Evolutionary conservation across 2,888 invertebrate species (phyloP).

Genomic region (Sthenelais limicola): DNA sequence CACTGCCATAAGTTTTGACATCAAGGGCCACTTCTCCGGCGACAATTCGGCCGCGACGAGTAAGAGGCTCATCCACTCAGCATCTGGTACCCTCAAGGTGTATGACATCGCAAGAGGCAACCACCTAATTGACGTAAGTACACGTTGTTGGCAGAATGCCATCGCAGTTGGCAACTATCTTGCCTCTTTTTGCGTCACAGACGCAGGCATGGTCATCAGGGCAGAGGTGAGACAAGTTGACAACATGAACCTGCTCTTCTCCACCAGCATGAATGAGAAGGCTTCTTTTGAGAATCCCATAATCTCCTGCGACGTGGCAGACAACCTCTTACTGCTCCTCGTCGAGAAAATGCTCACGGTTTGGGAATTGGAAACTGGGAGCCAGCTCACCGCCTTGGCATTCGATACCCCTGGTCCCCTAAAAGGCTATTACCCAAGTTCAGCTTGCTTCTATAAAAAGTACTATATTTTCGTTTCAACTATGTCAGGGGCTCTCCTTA

Average conservation of each 20-base stretch:
- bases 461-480: constrained; percentile 11
- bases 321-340: constrained; percentile 11
- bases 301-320: neutral
- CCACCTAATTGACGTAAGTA: neutral
- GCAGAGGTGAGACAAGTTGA: constrained; percentile 5
- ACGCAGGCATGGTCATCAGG: neutral
- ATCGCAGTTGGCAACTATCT: constrained; percentile 6
- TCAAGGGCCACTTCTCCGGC: neutral
- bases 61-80: neutral
- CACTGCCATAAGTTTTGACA: constrained; percentile 4
- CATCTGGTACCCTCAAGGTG: neutral
- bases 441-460: constrained; percentile 6
- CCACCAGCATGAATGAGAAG: neutral
- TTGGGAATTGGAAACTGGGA: constrained; percentile 7
- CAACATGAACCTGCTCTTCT: neutral
- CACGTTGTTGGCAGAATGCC: constrained; percentile 5
- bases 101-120: constrained; percentile 17
- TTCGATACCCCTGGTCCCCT: neutral
- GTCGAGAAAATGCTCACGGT: constrained; percentile 11
- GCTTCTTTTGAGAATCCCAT: neutral
- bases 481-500: neutral
- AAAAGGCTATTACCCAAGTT: neutral
- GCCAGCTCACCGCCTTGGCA: neutral
- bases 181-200: neutral
- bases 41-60: constrained; percentile 15